These are phyloP conservation scores for Nasonia vitripennis DNA, from an alignment of 1,140 invertebrate species.

Conservation along the genomic window DNA sequence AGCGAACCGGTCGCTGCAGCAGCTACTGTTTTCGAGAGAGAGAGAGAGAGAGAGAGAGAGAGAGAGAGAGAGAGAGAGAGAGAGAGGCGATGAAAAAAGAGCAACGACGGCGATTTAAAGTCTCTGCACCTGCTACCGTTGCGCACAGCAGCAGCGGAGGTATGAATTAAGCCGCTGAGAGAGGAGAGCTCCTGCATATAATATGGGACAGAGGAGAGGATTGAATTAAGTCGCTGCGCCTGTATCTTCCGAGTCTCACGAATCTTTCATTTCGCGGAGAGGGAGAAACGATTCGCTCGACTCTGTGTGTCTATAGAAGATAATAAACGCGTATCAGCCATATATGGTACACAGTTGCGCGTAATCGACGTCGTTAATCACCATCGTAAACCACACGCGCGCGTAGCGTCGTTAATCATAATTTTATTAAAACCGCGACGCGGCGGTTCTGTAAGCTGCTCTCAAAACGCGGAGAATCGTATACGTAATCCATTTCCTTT, in stretches of 20 bases:
- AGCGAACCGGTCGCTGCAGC: conserved; percentile 22
- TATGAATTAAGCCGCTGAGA: background rate
- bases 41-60: too few species aligned
- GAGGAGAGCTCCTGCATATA: background rate
- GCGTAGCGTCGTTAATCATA: conserved; percentile 16
- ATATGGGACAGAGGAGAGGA: background rate
- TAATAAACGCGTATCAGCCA: too few species aligned
- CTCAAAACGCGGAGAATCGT: background rate
- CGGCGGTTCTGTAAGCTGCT: background rate
- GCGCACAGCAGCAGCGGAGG: background rate
- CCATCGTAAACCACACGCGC: conserved; percentile 19
- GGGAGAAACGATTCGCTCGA: too few species aligned
- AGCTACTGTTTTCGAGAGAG: background rate
- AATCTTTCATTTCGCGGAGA: background rate
- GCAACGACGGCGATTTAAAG: background rate
- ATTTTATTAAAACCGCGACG: conserved; percentile 39
- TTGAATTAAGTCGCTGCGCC: background rate
- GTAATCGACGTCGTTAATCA: conserved; percentile 27
- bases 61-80: too few species aligned
- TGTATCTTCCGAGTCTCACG: background rate
- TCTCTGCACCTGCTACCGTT: conserved; percentile 16
- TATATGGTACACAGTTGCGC: too few species aligned
- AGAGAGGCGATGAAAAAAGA: background rate
- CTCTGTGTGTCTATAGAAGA: too few species aligned
- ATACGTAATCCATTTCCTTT: background rate